Conservation (phyloP, 2,888 invertebrate genomes). For the Ochropleura leucogaster region DNA sequence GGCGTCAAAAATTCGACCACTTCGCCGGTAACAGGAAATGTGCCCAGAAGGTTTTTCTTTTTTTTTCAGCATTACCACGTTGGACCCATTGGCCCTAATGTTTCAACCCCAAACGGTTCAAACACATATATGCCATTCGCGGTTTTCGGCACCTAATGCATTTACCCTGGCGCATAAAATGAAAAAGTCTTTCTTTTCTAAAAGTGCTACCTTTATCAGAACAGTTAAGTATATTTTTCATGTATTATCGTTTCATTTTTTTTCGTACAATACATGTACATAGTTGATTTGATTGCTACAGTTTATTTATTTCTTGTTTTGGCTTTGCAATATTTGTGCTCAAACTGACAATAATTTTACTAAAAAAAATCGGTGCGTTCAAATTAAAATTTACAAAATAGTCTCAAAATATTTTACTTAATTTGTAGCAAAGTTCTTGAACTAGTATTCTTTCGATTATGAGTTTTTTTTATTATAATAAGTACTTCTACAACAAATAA, state of each 20-base stretch:
- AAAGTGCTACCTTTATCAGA: neutral
- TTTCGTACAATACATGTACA: neutral
- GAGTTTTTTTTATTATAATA: neutral
- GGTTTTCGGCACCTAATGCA: too few species aligned
- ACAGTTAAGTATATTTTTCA: neutral
- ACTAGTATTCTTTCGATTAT: neutral
- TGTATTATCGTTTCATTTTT: neutral
- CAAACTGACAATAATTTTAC: neutral
- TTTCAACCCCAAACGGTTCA: too few species aligned
- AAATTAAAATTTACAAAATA: neutral
- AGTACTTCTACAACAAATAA: too few species aligned
- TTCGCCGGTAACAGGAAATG: too few species aligned
- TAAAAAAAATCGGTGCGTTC: neutral
- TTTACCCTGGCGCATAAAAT: too few species aligned
- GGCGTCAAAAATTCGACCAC: too few species aligned
- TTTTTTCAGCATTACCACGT: too few species aligned
- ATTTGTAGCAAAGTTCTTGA: neutral
- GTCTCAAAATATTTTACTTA: too few species aligned
- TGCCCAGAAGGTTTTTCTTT: too few species aligned
- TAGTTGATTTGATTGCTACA: neutral
- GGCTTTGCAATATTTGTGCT: too few species aligned
- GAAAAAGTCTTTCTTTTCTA: neutral
- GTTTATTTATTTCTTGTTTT: neutral
- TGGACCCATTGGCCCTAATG: too few species aligned
- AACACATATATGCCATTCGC: too few species aligned